phyloP scores from a whole-genome alignment of 2,888 invertebrate genomes.

The Chrysolina americana region DNA sequence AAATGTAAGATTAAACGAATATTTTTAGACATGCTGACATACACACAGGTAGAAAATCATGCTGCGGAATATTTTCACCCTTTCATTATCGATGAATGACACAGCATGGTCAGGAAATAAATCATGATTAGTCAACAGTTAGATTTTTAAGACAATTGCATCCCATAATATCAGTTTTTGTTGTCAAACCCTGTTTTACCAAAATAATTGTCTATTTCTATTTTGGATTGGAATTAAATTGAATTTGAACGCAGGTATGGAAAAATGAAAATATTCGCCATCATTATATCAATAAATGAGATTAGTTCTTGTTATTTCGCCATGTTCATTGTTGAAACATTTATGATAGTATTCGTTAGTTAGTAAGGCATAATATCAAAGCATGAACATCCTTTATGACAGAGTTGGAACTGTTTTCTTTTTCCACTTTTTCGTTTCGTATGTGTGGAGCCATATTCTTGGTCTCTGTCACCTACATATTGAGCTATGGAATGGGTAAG shows the following conservation, averaged over 20 bases:
- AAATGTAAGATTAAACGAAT: constrained; percentile 41
- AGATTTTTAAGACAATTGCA: no score
- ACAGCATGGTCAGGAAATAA: no score
- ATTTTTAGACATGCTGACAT: constrained; percentile 36
- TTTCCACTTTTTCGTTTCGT: no score
- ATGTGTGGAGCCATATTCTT: no score
- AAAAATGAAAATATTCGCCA: constrained; percentile 17
- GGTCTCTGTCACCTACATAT: no score
- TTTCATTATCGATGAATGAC: background rate
- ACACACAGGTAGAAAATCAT: constrained; percentile 38
- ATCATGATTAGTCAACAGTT: no score
- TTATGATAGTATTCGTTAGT: background rate
- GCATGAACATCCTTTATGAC: constrained; percentile 1
- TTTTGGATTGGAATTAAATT: background rate
- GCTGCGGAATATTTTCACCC: constrained; percentile 27
- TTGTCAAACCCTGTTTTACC: no score
- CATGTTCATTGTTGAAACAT: background rate
- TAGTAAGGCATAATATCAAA: background rate
- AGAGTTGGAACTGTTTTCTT: background rate
- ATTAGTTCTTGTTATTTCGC: background rate
- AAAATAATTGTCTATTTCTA: no score
- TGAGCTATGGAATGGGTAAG: no score
- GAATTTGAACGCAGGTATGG: background rate
- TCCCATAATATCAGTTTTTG: no score
- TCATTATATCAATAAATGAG: background rate